Percentiles rank a stretch among this genome's conserved stretches.
Conservation (phyloP, 2,797 vertebrate species). For the Antennarius maculatus region DNA sequence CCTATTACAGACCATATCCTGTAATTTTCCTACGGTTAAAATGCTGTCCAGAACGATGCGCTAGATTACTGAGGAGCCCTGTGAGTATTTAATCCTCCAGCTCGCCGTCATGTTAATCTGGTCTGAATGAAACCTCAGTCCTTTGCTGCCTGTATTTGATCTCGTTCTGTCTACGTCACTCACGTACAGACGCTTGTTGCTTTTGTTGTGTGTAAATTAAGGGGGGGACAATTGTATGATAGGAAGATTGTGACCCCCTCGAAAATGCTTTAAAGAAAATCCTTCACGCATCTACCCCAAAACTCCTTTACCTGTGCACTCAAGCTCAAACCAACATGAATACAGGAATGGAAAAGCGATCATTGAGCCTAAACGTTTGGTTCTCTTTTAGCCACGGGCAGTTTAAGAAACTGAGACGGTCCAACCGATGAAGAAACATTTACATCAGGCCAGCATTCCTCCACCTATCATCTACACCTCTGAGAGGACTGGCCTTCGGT, state of each 20-base stretch:
- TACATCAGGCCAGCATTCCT: slow-evolving; percentile 4
- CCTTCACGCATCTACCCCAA: slow-evolving; percentile 21
- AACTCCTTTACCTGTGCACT: slow-evolving; percentile 29
- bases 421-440: slow-evolving; percentile 25
- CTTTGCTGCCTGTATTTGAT: neutral
- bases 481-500: slow-evolving; percentile 11
- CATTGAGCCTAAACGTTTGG: slow-evolving; percentile 46
- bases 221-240: too few species aligned
- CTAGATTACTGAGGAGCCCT: neutral
- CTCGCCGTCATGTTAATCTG: neutral
- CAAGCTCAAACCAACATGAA: slow-evolving; percentile 31
- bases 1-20: slow-evolving; percentile 12
- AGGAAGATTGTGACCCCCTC: slow-evolving; percentile 36
- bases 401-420: slow-evolving; percentile 37
- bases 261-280: slow-evolving; percentile 27
- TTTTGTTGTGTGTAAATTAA: slow-evolving; percentile 31
- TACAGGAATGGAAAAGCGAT: slow-evolving; percentile 47
- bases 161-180: neutral
- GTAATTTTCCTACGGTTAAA: neutral
- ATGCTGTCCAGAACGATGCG: neutral
- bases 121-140: neutral
- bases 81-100: slow-evolving; percentile 4
- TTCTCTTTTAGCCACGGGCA: slow-evolving; percentile 24
- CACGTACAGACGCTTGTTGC: slow-evolving; percentile 17
- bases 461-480: slow-evolving; percentile 17